Evolutionary conservation across 2,797 vertebrate species (phyloP).

Genomic region (Columba guinea): DNA sequence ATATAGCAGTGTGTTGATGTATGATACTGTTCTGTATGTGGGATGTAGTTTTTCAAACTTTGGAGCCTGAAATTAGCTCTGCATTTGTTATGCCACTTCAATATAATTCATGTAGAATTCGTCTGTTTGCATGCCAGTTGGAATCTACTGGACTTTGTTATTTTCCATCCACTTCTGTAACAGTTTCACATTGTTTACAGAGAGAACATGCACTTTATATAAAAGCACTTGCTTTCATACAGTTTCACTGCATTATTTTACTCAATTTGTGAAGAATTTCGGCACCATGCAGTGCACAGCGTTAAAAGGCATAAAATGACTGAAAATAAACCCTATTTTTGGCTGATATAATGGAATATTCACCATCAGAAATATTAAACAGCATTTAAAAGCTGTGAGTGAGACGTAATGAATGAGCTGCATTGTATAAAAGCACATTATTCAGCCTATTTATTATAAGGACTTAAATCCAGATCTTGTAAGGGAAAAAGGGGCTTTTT

Average conservation of each 20-base stretch:
- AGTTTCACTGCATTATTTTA: constrained; percentile 14
- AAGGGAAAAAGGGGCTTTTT: neutral
- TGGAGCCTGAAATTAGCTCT: neutral
- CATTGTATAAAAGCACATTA: neutral
- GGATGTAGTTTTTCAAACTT: neutral
- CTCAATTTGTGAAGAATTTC: neutral
- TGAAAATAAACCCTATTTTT: constrained; percentile 36
- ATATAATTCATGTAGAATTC: neutral
- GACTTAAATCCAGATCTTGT: neutral
- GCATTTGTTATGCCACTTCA: neutral
- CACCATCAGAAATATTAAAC: constrained; percentile 31
- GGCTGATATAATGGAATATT: constrained; percentile 30
- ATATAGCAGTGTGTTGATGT: neutral
- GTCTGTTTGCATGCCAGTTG: neutral
- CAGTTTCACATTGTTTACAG: constrained; percentile 6
- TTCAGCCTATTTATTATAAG: neutral
- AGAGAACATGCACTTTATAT: neutral
- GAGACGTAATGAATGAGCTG: constrained; percentile 28
- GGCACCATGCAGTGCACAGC: neutral
- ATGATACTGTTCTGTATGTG: neutral
- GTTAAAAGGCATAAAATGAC: constrained; percentile 17
- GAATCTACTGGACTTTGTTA: neutral
- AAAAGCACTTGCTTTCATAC: neutral
- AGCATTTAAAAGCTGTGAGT: constrained; percentile 30
- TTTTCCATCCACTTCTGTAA: constrained; percentile 19